These are phyloP conservation scores for Calosoma granatense DNA, from an alignment of 1,140 invertebrate species.

Conservation along the genomic window DNA sequence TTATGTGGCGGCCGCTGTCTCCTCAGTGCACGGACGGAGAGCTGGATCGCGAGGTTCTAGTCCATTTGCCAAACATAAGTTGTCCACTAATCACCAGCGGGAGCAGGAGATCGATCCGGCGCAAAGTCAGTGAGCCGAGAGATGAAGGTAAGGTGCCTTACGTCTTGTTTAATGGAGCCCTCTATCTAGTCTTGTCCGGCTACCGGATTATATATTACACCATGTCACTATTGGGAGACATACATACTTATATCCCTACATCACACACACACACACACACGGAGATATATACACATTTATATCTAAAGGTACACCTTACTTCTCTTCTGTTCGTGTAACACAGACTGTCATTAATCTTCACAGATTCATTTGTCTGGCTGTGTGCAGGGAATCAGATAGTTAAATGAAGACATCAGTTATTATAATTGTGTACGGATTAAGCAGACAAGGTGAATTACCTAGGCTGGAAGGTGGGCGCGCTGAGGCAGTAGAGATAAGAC, in stretches of 20 bases:
- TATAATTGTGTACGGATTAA: constrained; percentile 7
- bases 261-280: neutral
- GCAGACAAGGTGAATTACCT: neutral
- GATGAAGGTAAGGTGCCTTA: constrained; percentile 6
- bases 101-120: neutral
- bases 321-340: neutral
- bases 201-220: too few relatives aligned
- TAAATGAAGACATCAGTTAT: constrained; percentile 4
- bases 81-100: constrained; percentile 1
- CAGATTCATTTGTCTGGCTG: neutral
- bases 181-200: constrained; percentile 1
- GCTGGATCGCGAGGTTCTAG: neutral
- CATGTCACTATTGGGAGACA: too few relatives aligned
- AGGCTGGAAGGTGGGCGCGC: neutral
- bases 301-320: too few relatives aligned
- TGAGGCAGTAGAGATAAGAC: neutral
- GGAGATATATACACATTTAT: too few relatives aligned
- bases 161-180: constrained; percentile 3
- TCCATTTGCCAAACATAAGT: constrained; percentile 7
- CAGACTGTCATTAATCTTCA: neutral
- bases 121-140: neutral
- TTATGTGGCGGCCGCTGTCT: neutral
- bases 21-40: neutral
- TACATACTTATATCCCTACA: too few relatives aligned
- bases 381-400: neutral